A percentile compares a stretch with the other conserved stretches of the same genome.
phyloP scores from a whole-genome alignment of 2,113 vertebrate genomes.

The Bombycilla garrulus region DNA sequence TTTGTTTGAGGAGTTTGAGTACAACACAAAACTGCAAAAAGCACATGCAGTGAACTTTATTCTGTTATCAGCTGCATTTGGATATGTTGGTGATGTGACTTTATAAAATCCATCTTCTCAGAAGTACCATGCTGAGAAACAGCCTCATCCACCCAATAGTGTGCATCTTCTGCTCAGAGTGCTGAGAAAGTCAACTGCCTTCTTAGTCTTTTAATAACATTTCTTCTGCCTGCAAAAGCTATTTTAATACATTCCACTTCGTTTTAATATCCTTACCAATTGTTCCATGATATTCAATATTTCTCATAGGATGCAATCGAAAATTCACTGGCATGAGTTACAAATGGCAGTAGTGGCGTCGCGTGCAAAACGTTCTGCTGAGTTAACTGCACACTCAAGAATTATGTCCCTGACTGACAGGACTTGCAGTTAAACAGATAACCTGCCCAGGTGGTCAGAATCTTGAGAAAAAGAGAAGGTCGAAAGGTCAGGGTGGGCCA shows the following conservation, averaged over 20 bases:
- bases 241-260: not conserved
- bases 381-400: not conserved
- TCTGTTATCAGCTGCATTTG: not conserved
- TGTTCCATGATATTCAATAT: not conserved
- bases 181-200: not conserved
- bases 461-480: not conserved
- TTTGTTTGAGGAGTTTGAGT: not conserved
- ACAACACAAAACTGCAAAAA: not conserved
- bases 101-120: not conserved
- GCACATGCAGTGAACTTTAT: not conserved
- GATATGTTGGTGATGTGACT: not conserved
- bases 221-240: not conserved
- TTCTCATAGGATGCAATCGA: not conserved
- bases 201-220: not conserved
- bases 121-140: not conserved
- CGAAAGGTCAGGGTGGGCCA: not conserved
- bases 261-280: not conserved
- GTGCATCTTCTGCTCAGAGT: not conserved
- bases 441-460: not conserved
- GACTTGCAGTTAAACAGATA: not conserved
- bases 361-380: not conserved
- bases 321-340: not conserved
- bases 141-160: not conserved
- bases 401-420: not conserved
- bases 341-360: not conserved